A percentile compares a stretch with the other conserved stretches of the same genome.
phyloP scores from a whole-genome alignment of 2,113 vertebrate genomes.

The Osmerus eperlanus region DNA sequence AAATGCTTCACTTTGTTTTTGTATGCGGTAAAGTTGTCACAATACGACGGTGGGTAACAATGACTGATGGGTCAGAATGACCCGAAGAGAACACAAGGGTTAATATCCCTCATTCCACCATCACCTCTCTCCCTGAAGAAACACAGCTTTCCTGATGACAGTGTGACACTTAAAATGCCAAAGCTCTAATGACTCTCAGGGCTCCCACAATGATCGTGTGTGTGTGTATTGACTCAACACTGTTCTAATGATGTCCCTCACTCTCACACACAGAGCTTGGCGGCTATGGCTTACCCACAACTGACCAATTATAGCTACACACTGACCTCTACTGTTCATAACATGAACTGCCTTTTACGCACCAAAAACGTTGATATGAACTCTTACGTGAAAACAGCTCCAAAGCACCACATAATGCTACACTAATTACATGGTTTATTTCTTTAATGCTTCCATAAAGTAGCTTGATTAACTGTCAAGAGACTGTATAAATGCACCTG shows the following conservation, averaged over 20 bases:
- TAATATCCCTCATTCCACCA: constrained; percentile 16
- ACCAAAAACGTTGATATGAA: neutral
- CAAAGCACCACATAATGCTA: no score
- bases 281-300: neutral
- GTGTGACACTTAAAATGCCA: constrained; percentile 22
- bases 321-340: constrained; percentile 58
- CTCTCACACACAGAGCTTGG: neutral
- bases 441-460: neutral
- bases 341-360: neutral
- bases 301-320: constrained; percentile 3
- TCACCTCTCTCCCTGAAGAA: constrained; percentile 36
- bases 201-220: constrained; percentile 2
- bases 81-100: no score
- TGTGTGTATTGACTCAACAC: constrained; percentile 21
- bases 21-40: no score
- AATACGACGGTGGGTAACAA: no score
- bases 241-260: constrained; percentile 1
- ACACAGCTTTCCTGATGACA: constrained; percentile 40
- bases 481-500: neutral
- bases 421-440: neutral
- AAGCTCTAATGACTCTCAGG: constrained; percentile 16
- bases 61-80: no score
- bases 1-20: no score
- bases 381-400: neutral
- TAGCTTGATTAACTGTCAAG: neutral